phyloP scores from a whole-genome alignment of 2,113 vertebrate genomes.

The Antechinus stuartii region DNA sequence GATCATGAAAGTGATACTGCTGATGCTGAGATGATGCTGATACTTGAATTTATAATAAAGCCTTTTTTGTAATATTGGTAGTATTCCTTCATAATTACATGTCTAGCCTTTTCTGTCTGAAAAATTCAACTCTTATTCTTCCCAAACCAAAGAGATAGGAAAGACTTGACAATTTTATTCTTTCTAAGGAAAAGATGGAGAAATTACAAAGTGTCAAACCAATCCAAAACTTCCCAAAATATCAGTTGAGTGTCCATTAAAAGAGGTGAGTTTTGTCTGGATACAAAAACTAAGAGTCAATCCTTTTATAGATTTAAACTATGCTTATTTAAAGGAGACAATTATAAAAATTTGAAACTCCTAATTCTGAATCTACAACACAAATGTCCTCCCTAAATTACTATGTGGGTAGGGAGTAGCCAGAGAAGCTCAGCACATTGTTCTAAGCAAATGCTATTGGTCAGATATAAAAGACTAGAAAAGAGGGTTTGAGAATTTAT shows the following conservation, averaged over 20 bases:
- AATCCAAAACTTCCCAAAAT: neutral
- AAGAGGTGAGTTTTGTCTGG: neutral
- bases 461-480: neutral
- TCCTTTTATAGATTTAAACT: neutral
- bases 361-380: neutral
- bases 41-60: neutral
- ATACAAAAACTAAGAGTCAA: neutral
- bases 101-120: neutral
- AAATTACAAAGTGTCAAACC: neutral
- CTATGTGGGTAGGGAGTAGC: neutral
- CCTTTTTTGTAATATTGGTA: neutral
- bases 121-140: neutral
- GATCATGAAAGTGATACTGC: too few species aligned
- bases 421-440: neutral
- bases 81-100: neutral
- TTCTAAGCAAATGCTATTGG: neutral
- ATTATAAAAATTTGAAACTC: neutral
- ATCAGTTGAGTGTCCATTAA: neutral
- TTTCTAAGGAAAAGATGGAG: neutral
- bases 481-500: neutral
- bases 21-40: too few species aligned
- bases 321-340: neutral
- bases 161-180: neutral
- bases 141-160: neutral
- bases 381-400: neutral